A percentile compares a stretch with the other conserved stretches of the same genome.
Evolutionary conservation across 2,113 vertebrate genomes (phyloP).

Genomic region (Coptodon rendalli): DNA sequence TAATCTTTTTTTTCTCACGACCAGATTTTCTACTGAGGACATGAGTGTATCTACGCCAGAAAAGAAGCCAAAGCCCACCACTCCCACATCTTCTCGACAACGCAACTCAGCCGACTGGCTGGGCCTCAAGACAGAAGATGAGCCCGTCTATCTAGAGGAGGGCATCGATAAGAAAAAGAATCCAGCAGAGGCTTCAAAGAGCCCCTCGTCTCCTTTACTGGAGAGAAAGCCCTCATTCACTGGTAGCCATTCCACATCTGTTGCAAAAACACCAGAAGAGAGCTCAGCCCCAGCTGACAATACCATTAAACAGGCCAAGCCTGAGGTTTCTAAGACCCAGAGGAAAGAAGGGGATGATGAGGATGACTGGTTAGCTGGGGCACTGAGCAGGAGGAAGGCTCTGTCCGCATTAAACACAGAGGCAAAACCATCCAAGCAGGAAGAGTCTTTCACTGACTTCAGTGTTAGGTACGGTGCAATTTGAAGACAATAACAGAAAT

Average conservation of each 20-base stretch:
- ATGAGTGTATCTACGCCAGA: constrained; percentile 59
- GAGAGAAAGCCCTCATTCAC: constrained; percentile 19
- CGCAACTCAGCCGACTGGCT: constrained; percentile 77
- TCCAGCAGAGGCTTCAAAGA: background rate
- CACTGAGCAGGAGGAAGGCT: constrained; percentile 75
- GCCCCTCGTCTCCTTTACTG: constrained; percentile 3
- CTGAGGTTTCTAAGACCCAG: constrained; percentile 13
- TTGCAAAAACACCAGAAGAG: background rate
- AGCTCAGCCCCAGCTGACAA: background rate
- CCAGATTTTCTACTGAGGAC: constrained; percentile 79
- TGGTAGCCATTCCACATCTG: background rate
- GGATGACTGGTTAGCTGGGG: constrained; percentile 77
- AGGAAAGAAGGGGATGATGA: constrained; percentile 21
- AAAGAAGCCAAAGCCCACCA: constrained; percentile 47
- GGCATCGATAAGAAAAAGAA: background rate
- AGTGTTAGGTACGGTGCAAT: constrained; percentile 40
- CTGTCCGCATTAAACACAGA: constrained; percentile 15
- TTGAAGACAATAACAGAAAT: background rate
- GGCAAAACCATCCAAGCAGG: constrained; percentile 20
- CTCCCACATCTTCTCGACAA: constrained; percentile 4
- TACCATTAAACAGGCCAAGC: background rate
- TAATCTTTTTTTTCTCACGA: background rate
- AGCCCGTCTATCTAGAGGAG: background rate
- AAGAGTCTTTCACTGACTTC: background rate
- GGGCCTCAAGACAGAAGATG: constrained; percentile 73